These are phyloP conservation scores for Lepisosteus osseus DNA, from an alignment of 2,113 vertebrate species.

Conservation along the genomic window DNA sequence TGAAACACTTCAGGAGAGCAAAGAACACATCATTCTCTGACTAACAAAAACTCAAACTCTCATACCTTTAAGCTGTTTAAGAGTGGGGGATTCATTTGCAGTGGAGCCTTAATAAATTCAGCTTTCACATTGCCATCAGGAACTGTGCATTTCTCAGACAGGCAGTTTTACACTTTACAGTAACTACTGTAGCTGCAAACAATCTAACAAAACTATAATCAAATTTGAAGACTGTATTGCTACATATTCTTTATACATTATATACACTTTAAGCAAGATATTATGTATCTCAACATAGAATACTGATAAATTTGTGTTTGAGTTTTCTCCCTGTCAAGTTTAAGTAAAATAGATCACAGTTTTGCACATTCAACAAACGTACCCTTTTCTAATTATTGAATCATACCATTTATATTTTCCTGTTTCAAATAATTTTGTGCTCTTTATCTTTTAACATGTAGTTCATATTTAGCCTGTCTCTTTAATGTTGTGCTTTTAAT, in stretches of 20 bases:
- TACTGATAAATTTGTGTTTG: not conserved
- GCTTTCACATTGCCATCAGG: constrained; percentile 5
- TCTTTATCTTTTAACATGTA: not conserved
- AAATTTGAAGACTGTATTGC: no score
- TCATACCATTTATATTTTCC: no score
- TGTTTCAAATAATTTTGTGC: not conserved
- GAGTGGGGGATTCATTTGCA: constrained; percentile 2
- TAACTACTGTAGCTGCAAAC: no score
- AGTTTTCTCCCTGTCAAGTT: not conserved
- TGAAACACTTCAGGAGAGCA: not conserved
- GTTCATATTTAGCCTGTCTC: no score
- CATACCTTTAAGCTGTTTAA: constrained; percentile 11
- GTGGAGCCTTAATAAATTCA: not conserved
- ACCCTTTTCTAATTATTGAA: not conserved
- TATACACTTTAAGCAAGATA: no score
- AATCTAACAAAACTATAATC: no score
- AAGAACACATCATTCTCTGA: not conserved
- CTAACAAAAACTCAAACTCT: constrained; percentile 1
- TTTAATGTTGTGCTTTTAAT: not conserved
- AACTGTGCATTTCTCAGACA: not conserved
- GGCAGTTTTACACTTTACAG: no score
- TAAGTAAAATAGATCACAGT: not conserved
- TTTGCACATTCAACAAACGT: not conserved
- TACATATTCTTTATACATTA: no score
- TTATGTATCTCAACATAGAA: not conserved